These are phyloP conservation scores for Limenitis camilla DNA, from an alignment of 2,888 invertebrate species.

Conservation along the genomic window DNA sequence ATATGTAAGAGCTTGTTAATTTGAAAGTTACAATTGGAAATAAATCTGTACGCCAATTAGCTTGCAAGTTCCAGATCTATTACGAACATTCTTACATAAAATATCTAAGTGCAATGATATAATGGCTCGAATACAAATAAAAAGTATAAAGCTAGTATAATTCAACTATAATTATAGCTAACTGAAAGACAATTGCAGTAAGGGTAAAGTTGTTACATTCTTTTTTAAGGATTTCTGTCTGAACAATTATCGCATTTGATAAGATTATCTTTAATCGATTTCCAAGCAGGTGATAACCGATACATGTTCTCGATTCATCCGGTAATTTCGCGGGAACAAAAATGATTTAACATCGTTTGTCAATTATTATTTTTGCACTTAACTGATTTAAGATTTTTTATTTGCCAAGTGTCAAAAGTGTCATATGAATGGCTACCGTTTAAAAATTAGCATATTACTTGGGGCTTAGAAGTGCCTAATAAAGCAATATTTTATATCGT, in stretches of 20 bases:
- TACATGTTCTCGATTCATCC: slow-evolving; percentile 1
- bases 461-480: not conserved
- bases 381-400: not conserved
- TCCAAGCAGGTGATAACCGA: slow-evolving; percentile 43
- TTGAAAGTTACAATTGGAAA: slow-evolving; percentile 13
- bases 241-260: slow-evolving; percentile 40
- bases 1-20: slow-evolving; percentile 1
- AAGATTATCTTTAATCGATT: slow-evolving; percentile 34
- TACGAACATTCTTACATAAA: slow-evolving; percentile 11
- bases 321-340: slow-evolving; percentile 2
- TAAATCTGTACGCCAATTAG: slow-evolving; percentile 18
- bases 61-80: slow-evolving; percentile 5
- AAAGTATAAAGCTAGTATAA: too few relatives aligned
- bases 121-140: slow-evolving; percentile 4
- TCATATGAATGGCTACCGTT: not conserved
- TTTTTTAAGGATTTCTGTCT: slow-evolving; percentile 30
- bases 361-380: not conserved
- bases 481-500: slow-evolving; percentile 2
- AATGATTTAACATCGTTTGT: slow-evolving; percentile 1
- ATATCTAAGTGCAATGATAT: slow-evolving; percentile 15
- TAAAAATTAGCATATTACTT: not conserved
- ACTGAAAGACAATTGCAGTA: not conserved
- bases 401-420: not conserved
- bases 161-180: too few relatives aligned
- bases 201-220: not conserved